phyloP scores from a whole-genome alignment of 2,797 vertebrate genomes.

The Danio choprae region DNA sequence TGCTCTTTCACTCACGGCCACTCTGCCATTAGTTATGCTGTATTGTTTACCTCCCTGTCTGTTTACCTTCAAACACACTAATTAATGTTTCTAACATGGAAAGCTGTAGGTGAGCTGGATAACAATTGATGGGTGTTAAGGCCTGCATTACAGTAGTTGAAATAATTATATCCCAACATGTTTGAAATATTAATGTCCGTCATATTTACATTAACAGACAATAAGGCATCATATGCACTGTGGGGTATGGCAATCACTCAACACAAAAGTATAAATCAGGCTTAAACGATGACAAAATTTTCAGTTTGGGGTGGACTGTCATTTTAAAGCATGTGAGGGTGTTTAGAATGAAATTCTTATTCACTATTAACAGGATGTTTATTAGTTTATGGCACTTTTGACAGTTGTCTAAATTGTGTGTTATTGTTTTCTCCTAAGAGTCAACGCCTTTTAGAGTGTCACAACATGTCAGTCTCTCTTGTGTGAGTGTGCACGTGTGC shows the following conservation, averaged over 20 bases:
- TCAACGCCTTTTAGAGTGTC: constrained; percentile 28
- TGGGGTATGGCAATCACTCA: no score
- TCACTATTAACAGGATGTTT: background rate
- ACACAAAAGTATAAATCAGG: no score
- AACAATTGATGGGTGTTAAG: background rate
- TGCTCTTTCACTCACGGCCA: constrained; percentile 34
- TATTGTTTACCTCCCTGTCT: constrained; percentile 42
- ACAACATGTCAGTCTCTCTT: constrained; percentile 36
- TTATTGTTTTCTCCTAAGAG: constrained; percentile 24
- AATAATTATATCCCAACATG: constrained; percentile 15
- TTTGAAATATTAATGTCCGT: constrained; percentile 36
- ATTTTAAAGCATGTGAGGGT: background rate
- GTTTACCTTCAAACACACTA: constrained; percentile 41
- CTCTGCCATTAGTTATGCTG: constrained; percentile 12
- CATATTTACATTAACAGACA: background rate
- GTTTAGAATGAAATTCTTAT: background rate
- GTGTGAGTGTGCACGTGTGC: background rate
- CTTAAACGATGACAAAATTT: no score
- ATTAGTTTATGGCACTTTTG: background rate
- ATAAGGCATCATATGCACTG: background rate
- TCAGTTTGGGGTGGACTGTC: no score
- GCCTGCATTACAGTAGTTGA: background rate
- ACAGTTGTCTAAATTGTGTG: background rate
- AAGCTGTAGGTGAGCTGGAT: constrained; percentile 39
- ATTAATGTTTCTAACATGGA: constrained; percentile 43